Evolutionary conservation across 92 coral and sea anemone genomes (phyloP), one percentile per base, ranked within the genome.

Genomic region (Ricordea florida): DNA sequence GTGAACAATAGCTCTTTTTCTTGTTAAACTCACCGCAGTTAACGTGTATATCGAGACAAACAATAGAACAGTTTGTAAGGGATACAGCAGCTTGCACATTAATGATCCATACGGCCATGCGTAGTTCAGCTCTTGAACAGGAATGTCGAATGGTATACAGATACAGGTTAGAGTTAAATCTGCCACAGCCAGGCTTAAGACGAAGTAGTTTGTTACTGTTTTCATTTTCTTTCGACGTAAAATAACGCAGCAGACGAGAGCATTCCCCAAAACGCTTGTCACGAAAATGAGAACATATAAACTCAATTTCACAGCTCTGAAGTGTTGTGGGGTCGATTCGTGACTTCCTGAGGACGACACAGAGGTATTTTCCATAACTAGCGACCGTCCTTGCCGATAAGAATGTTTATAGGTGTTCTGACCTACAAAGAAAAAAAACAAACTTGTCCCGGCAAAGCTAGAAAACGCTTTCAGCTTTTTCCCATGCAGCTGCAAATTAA

Each of bases 1-100:
- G 23, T 90, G 89, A 4, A 87, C 83, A n/a, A 90, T 79, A 0
- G 96, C 96, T 82, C 96, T 70, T 59, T 90, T 82, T 41, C 96
- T 72, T 15, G 85, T 49, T 18, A 63, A 26, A 47, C 96, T 89
- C 9, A 89, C 42, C 0, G 79, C 58, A 32, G 80, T 78, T 3
- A 89, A 76, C 6, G 96, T 89, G 34, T 66, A 74, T 30, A 89
- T 74, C 18, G 96, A 80, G 1, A 83, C 86, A 25, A 83, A 89
- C 68, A 85, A 63, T 16, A 85, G 72, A 22, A 80, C 59, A 3
- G 96, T 89, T 64, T 89, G 96, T 11, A 89, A 45, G 1, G 96
- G 96, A 17, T 87, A 89, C 3, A 89, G 67, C 9, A 89, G 21
- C 31, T 76, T 69, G 62, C 96, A 89, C 85, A 89, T 80, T 24